A percentile compares a stretch with the other conserved stretches of the same genome.
Conservation (phyloP, 2,797 vertebrate genomes). For the Pangasius larnaudii region DNA sequence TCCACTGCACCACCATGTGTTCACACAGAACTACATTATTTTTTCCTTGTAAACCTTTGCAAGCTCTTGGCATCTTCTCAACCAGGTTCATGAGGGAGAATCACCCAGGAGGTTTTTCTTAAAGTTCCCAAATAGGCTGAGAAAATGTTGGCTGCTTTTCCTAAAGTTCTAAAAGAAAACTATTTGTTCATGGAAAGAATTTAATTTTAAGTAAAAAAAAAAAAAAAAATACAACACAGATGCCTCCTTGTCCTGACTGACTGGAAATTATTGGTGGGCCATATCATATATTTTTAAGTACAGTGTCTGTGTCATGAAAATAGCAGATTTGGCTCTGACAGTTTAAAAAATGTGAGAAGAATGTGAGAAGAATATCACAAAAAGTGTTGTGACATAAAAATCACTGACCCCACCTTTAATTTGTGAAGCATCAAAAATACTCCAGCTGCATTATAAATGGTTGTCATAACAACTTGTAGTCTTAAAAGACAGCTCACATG, state of each 20-base stretch:
- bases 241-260: not conserved
- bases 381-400: not conserved
- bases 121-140: not conserved
- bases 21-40: not conserved
- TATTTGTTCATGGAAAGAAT: not conserved
- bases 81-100: not conserved
- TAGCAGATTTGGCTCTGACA: no score
- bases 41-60: not conserved
- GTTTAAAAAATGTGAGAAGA: not conserved
- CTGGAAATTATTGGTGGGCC: not conserved
- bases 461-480: conserved; percentile 16
- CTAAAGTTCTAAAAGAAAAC: not conserved
- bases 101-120: not conserved
- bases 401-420: not conserved
- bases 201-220: not conserved
- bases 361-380: not conserved
- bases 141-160: not conserved
- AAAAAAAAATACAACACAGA: not conserved
- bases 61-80: not conserved
- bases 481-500: conserved; percentile 10
- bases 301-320: not conserved
- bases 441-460: conserved; percentile 4
- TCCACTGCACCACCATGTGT: not conserved
- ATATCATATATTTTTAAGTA: not conserved
- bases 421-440: not conserved